These are phyloP conservation scores for Pinna nobilis DNA, from an alignment of 1,140 invertebrate species.

Conservation along the genomic window DNA sequence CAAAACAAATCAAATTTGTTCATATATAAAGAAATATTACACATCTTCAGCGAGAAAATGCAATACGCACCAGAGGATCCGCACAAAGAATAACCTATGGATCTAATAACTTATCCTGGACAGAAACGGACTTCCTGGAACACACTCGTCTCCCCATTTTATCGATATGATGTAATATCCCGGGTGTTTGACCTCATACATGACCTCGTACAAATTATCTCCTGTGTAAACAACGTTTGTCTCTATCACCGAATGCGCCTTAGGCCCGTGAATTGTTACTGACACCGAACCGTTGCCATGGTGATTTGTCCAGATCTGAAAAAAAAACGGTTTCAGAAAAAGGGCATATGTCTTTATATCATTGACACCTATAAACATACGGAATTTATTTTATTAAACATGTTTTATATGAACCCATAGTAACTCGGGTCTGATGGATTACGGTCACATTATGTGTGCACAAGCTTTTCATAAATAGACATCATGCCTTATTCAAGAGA, in stretches of 20 bases:
- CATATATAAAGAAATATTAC: too few relatives aligned
- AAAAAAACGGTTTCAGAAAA: too few relatives aligned
- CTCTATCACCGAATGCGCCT: slow-evolving; percentile 53
- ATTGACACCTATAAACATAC: neutral
- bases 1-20: too few relatives aligned
- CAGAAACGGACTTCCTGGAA: slow-evolving; percentile 62
- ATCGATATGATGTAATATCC: slow-evolving; percentile 67
- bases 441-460: too few relatives aligned
- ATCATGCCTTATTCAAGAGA: too few relatives aligned
- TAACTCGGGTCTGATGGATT: neutral
- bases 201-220: slow-evolving; percentile 64
- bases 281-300: slow-evolving; percentile 58
- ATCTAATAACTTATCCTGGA: slow-evolving; percentile 34
- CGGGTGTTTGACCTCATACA: slow-evolving; percentile 61
- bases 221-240: slow-evolving; percentile 58
- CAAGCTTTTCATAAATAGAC: too few relatives aligned
- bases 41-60: too few relatives aligned
- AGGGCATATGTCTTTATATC: neutral
- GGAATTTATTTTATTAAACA: neutral
- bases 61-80: too few relatives aligned
- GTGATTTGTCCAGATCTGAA: slow-evolving; percentile 51
- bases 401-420: neutral
- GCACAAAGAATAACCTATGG: too few relatives aligned
- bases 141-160: slow-evolving; percentile 60
- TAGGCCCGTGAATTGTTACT: slow-evolving; percentile 60